Evolutionary conservation across 2,888 invertebrate species (phyloP), one percentile per base, ranked within the genome.

Genomic region (Caenorhabditis angaria): DNA sequence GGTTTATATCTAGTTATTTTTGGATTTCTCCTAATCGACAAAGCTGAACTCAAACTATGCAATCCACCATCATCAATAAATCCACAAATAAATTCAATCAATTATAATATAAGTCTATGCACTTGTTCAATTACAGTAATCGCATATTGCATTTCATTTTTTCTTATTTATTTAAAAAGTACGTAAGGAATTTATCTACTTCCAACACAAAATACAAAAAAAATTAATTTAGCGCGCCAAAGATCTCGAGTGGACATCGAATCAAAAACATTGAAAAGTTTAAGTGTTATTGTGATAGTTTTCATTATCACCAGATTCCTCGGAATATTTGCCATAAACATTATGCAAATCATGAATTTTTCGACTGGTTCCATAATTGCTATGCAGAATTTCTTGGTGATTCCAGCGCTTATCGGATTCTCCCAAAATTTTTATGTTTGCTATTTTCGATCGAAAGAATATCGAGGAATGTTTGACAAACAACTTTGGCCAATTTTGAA

Each of bases 381-480:
- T 2, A 61, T 35, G 2, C 61, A 53, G 12, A 51, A 61, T 32
- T 10, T 61, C 32, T 18, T 60, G 27, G 59, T 61, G 0, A 22
- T 61, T 32, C 32, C 24, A 12, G 61, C 61, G 6, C 24, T 61
- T 6, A n/a, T 61, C 35, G 29, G 53, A 12, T 61, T 51, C 20
- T 61, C 61, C 14, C 61, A 61, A 50, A 61, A 51, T 32, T 51
- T 51, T 32, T 61, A 61, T 50, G 53, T 61, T 8, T 61, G 61
- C 61, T 61, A 61, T 25, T 29, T 53, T 25, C 61, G 53, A 14
- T 61, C 61, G 32, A 18, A 35, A 12, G 61, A 61, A 32, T 61
- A 61, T 51, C 53, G 61, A 25, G 14, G 20, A 28, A 29, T 61
- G 61, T 32, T 61, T 8, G 53, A 61, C 35, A 25, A 32, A 20